phyloP scores from a whole-genome alignment of 2,797 vertebrate genomes.

The Lepilemur septentrionalis region DNA sequence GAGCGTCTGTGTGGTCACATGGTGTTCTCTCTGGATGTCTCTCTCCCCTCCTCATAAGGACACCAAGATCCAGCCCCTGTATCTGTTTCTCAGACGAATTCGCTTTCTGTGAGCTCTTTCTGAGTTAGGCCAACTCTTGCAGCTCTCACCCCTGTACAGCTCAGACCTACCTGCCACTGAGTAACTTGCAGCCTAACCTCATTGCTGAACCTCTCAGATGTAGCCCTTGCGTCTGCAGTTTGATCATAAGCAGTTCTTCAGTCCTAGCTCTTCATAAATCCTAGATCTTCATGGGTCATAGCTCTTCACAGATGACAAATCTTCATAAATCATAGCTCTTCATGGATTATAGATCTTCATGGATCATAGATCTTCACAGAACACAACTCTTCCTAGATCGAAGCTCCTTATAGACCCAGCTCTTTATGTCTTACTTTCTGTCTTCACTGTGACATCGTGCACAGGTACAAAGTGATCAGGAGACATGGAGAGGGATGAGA shows the following conservation, averaged over 20 bases:
- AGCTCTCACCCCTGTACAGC: rapidly evolving
- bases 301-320: neutral
- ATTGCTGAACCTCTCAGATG: neutral
- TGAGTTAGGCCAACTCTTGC: neutral
- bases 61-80: neutral
- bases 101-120: too few species aligned
- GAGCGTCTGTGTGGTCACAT: neutral
- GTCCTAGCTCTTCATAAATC: too few species aligned
- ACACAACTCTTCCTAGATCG: neutral
- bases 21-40: neutral
- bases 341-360: too few species aligned
- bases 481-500: neutral
- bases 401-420: too few species aligned
- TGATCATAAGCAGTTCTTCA: neutral
- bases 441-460: too few species aligned
- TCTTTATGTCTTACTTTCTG: neutral
- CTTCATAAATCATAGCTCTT: neutral
- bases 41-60: neutral
- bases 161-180: too few species aligned
- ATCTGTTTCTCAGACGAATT: neutral
- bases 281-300: neutral
- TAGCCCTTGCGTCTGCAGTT: neutral
- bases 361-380: neutral
- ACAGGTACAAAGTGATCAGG: neutral
- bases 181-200: rapidly evolving